phyloP scores from a whole-genome alignment of 2,113 vertebrate genomes.

The Actenoides hombroni region DNA sequence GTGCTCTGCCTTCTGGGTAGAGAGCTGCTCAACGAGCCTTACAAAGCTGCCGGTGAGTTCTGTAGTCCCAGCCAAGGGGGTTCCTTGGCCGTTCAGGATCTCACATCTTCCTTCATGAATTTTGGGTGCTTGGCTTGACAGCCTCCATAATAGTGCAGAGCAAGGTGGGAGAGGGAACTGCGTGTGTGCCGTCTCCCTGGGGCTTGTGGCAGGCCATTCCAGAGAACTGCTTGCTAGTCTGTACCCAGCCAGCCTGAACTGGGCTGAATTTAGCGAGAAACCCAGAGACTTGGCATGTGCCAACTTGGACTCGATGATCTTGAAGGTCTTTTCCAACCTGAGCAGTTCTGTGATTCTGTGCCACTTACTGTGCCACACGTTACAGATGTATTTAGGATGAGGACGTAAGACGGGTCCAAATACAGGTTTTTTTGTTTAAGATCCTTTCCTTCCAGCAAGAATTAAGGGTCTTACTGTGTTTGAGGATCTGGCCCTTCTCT shows the following conservation, averaged over 20 bases:
- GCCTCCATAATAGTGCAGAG: background rate
- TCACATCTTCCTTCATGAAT: background rate
- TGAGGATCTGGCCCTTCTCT: background rate
- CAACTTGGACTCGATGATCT: no score
- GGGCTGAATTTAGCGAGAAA: background rate
- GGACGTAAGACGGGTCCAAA: background rate
- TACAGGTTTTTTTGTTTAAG: background rate
- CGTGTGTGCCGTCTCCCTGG: background rate
- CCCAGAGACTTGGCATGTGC: background rate
- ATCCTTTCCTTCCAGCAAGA: background rate
- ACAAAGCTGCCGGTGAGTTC: background rate
- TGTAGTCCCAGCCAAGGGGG: background rate
- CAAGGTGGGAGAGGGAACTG: background rate
- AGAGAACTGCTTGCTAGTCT: background rate
- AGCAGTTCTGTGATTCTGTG: no score
- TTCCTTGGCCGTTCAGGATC: background rate
- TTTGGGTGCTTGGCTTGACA: background rate
- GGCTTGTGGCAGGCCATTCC: background rate
- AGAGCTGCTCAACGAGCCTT: background rate
- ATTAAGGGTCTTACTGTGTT: background rate
- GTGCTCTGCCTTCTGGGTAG: background rate
- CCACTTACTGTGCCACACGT: background rate
- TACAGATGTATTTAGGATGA: background rate
- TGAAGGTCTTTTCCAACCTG: no score
- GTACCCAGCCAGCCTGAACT: rapidly evolving